Conservation (phyloP, 1,140 invertebrate genomes). For the Muscidifurax raptorellus region DNA sequence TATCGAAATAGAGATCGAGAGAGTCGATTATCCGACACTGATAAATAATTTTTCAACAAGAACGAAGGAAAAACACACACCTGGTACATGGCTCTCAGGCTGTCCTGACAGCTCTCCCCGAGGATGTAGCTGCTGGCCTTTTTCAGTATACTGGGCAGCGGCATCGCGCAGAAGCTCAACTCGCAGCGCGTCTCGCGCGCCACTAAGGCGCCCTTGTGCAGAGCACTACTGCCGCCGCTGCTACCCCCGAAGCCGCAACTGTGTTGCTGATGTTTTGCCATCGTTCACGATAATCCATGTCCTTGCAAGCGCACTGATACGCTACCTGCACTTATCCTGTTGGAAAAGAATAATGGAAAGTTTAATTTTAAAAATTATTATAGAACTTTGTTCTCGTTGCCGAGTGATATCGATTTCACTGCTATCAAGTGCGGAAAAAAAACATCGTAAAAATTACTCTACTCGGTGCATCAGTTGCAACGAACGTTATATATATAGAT, state of each 20-base stretch:
- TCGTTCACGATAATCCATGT: conserved; percentile 28
- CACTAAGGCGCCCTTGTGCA: conserved; percentile 17
- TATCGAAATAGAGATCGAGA: too few relatives aligned
- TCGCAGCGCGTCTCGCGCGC: conserved; percentile 44
- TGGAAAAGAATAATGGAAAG: too few relatives aligned
- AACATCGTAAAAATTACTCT: too few relatives aligned
- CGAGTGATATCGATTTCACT: too few relatives aligned
- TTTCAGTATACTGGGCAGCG: conserved; percentile 83
- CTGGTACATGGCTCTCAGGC: conserved; percentile 76
- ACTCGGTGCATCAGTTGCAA: too few relatives aligned
- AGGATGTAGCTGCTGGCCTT: conserved; percentile 87
- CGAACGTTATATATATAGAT: too few relatives aligned
- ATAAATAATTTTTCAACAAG: not conserved
- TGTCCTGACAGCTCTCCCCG: conserved; percentile 78
- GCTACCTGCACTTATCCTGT: not conserved
- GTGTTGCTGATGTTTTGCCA: conserved; percentile 20
- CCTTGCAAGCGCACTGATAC: not conserved
- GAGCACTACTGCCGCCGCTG: not conserved
- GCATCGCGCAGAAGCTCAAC: conserved; percentile 76
- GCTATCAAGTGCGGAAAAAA: too few relatives aligned
- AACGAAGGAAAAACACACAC: conserved; percentile 67
- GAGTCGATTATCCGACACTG: not conserved
- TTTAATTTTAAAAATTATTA: not conserved
- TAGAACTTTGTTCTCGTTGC: too few relatives aligned
- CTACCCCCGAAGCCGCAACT: not conserved